These are phyloP conservation scores for Myotis findleyi DNA, from an alignment of 2,797 vertebrate genomes.

Conservation along the genomic window DNA sequence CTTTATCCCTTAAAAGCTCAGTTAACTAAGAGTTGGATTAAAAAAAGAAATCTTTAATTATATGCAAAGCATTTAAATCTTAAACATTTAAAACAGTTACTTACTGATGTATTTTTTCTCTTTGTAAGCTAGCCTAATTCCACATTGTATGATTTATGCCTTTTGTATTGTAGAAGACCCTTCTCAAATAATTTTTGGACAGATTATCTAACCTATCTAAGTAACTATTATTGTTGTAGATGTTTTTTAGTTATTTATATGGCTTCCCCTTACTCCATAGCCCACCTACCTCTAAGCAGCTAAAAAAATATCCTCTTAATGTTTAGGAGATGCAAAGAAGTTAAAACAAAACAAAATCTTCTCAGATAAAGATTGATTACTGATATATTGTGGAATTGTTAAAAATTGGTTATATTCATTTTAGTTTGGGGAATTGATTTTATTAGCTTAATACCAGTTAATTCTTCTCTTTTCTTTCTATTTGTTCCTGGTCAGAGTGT, in stretches of 20 bases:
- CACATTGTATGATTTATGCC: not conserved
- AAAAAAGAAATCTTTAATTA: slow-evolving; percentile 38
- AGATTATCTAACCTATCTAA: not conserved
- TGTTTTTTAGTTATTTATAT: slow-evolving; percentile 27
- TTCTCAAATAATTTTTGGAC: not conserved
- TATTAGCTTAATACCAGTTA: not conserved
- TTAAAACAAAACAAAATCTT: not conserved
- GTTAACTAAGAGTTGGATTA: slow-evolving; percentile 34
- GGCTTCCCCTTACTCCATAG: not conserved
- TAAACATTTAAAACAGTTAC: slow-evolving; percentile 10
- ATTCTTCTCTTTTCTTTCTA: not conserved
- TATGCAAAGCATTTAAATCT: not conserved
- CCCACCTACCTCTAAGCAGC: not conserved
- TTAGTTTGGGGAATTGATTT: not conserved
- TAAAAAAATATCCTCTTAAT: not conserved
- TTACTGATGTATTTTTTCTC: not conserved
- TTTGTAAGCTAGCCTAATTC: not conserved
- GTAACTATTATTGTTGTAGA: not conserved
- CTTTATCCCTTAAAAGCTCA: not conserved
- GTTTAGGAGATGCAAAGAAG: not conserved
- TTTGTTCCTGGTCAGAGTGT: not conserved
- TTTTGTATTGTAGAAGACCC: not conserved
- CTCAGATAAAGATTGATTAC: not conserved
- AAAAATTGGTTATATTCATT: not conserved
- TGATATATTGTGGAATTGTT: not conserved